Evolutionary conservation across 2,888 invertebrate species (phyloP).

Genomic region (Trimorus sp.): DNA sequence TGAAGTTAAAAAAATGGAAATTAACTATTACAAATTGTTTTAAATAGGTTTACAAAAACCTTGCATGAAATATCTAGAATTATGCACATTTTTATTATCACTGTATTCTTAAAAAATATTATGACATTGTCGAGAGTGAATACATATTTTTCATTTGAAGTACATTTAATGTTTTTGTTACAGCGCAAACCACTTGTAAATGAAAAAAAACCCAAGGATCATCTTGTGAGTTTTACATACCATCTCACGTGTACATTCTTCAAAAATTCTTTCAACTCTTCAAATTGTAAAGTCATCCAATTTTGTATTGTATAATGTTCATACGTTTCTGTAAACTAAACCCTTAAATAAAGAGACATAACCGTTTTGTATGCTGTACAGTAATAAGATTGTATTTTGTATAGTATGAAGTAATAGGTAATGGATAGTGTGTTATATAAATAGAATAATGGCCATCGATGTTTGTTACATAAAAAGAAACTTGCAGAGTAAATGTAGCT

Average conservation of each 20-base stretch:
- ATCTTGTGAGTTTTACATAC: neutral
- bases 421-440: constrained; percentile 23
- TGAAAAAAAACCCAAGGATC: neutral
- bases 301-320: constrained; percentile 11
- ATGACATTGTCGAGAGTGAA: neutral
- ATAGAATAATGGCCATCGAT: constrained; percentile 20
- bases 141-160: constrained; percentile 15
- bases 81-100: too few relatives aligned
- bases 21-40: neutral
- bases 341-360: constrained; percentile 15
- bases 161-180: constrained; percentile 37
- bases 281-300: neutral
- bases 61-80: too few relatives aligned
- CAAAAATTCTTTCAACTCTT: too few relatives aligned
- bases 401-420: constrained; percentile 18
- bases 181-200: constrained; percentile 73
- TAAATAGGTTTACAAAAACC: neutral
- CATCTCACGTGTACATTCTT: too few relatives aligned
- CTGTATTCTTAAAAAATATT: too few relatives aligned
- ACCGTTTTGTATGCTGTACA: constrained; percentile 29
- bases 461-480: constrained; percentile 22
- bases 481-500: neutral
- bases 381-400: constrained; percentile 19
- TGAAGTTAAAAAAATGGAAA: neutral
- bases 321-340: constrained; percentile 21